Evolutionary conservation across 2,888 invertebrate genomes (phyloP), one percentile per base, ranked within the genome.

Genomic region (Leptopterna dolabrata): DNA sequence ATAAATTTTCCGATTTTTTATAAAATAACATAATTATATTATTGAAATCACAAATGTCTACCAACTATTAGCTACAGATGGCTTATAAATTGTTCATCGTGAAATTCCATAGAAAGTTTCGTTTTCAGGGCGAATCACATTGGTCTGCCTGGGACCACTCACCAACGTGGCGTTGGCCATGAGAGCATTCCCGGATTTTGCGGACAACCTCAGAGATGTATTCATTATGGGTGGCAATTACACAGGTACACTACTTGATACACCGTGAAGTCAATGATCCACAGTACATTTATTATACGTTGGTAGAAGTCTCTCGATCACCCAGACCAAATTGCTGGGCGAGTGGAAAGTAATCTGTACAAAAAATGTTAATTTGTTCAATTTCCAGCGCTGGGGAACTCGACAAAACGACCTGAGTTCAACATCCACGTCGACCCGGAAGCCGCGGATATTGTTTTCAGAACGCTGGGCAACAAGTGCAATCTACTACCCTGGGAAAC

Each of bases 171-270:
- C 97, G 0, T 90, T 96, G 88, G 95, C 96, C 0, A 93, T 95
- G 1, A 94, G 94, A 90, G 91, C 96, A 90, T 95, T 95, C 90
- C 94, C 95, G 0, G 91, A 93, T 3, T 95, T 97, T 90, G 91
- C 94, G 0, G 90, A 92, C 27, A 93, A 94, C 88, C 91, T 97
- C 0, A 94, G 94, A 88, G 94, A 95, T 70, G 92, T 97, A 45
- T 95, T 94, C 91, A 93, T 97, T 6, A 96, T 96, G 93, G 97
- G 97, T 13, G 97, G 97, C 88, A 95, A 96, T 91, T 93, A 94
- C 89, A 93, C 93, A 90, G 95, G 96, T 83, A 70, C n/a, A 16
- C 3, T 41, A 13, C 6, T 29, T n/a, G n/a, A n/a, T n/a, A n/a
- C n/a, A n/a, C n/a, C n/a, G n/a, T n/a, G n/a, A n/a, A n/a, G n/a